A percentile compares a stretch with the other conserved stretches of the same genome.
Evolutionary conservation across 1,140 invertebrate species (phyloP).

Genomic region (Papilio glaucus): DNA sequence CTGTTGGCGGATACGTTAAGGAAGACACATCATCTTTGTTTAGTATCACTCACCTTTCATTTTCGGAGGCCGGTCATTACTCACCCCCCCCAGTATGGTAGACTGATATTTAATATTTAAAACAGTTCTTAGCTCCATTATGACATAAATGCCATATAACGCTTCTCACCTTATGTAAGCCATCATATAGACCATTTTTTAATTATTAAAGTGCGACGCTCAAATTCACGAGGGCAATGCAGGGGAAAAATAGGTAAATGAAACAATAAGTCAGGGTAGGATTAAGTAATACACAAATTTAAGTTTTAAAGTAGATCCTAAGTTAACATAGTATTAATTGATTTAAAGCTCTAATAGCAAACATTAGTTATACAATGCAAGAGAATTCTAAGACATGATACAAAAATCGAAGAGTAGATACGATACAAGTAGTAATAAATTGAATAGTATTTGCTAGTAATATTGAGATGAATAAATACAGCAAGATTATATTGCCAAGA

Average conservation of each 20-base stretch:
- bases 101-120: no score
- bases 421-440: slow-evolving; percentile 2
- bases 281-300: slow-evolving; percentile 17
- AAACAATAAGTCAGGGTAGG: not conserved
- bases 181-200: no score
- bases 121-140: no score
- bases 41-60: no score
- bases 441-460: slow-evolving; percentile 14
- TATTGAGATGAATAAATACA: slow-evolving; percentile 27
- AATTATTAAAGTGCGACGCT: no score
- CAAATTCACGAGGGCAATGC: no score
- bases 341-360: slow-evolving; percentile 33
- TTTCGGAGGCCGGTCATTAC: no score
- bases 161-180: no score
- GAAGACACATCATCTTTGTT: no score
- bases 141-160: no score
- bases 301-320: slow-evolving; percentile 20
- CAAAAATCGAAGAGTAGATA: not conserved
- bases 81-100: no score
- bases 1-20: no score
- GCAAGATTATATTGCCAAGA: not conserved
- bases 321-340: slow-evolving; percentile 7
- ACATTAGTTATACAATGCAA: slow-evolving; percentile 20
- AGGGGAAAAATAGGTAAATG: not conserved
- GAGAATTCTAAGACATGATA: slow-evolving; percentile 1